Evolutionary conservation across 1,140 invertebrate genomes (phyloP), one percentile per base, ranked within the genome.

Genomic region (Drosophila prosaltans): DNA sequence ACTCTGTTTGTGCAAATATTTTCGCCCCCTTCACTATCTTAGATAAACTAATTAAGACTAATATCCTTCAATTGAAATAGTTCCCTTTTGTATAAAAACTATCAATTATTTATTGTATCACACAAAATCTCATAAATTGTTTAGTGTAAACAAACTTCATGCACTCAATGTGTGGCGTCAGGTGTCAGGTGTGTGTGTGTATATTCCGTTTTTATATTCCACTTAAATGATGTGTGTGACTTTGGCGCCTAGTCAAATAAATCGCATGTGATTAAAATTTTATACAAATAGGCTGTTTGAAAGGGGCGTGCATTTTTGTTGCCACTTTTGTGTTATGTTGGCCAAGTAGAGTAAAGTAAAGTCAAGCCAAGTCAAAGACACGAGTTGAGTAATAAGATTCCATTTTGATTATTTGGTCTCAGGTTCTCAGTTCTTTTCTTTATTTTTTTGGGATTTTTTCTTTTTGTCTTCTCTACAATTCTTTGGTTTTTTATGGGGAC

Each of bases 211-310:
- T 63, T 61, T 36, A 21, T 63, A 39, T 78, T 74, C 30, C 21
- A 32, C 59, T 55, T 48, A 40, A 55, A 72, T 40, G 60, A 45
- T 60, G 64, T 57, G 67, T 65, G 67, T 54, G 48, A 59, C 68
- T 69, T 67, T 75, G 74, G 74, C 69, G 81, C 72, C 78, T 85
- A 76, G 72, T 76, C 77, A 73, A 86, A 86, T 80, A 80, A 86
- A 83, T 86, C 76, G 83, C 82, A 86, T 82, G 82, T 76, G 83
- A 86, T 86, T 86, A 88, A 70, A 88, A 76, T 69, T 88, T 69
- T 76, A 79, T 82, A 73, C 71, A 76, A 78, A 79, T 86, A 69
- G 72, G 60, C 63, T 69, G 16, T 21, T 51, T 51, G 45, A 24
- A 24, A 54, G 66, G 57, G 51, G 69, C 68, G 67, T 82, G 66